Base-by-base conservation (phyloP, 2,797 vertebrate species). In the Myotis pilosus region DNA sequence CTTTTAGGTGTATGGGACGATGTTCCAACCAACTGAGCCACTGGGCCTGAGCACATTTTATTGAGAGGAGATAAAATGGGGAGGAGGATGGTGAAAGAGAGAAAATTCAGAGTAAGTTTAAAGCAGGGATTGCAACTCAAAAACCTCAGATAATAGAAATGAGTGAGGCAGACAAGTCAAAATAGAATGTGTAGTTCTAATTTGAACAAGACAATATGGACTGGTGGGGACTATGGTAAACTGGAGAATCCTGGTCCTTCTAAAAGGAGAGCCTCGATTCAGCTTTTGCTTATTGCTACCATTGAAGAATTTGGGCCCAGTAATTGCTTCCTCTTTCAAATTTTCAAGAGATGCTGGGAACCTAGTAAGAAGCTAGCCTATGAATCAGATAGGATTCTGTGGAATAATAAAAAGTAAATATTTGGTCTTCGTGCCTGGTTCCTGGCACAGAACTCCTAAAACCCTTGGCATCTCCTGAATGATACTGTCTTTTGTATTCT, bases 321-420 rank as follows among this genome's bases (percentile, higher is more conserved):
- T 55, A 23, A 28, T 8, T 51, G 7, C 47, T 33, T 25, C 23
- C 51, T 75, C 23, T 83, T 89, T 89, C 80, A 51, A 28, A 83
- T 82, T 82, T 88, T 83, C 64, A 76, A 96, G 92, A 79, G 74
- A 93, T 16, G 4, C 49, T 38, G 16, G 38, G 41, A 76, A 76
- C 16, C 51, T 62, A 8, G 2, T 47, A 64, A 53, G 6, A 25
- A 80, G 33, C 47, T 53, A 38, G n/a, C 15, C 53, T 51, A 10
- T 33, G 81, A 78, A 47, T 57, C 38, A 1, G 53, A 20, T 23
- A 20, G 23, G 41, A 81, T 33, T 69, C 80, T 33, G 1, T 17
- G 10, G 68, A 75, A 30, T 53, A 55, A 88, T 36, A 36, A 81
- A 81, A 93, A 69, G 36, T 12, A 93, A 82, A 82, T 47, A 69